Evolutionary conservation across 2,797 vertebrate genomes (phyloP), one percentile per base, ranked within the genome.

Genomic region (Alauda arvensis): DNA sequence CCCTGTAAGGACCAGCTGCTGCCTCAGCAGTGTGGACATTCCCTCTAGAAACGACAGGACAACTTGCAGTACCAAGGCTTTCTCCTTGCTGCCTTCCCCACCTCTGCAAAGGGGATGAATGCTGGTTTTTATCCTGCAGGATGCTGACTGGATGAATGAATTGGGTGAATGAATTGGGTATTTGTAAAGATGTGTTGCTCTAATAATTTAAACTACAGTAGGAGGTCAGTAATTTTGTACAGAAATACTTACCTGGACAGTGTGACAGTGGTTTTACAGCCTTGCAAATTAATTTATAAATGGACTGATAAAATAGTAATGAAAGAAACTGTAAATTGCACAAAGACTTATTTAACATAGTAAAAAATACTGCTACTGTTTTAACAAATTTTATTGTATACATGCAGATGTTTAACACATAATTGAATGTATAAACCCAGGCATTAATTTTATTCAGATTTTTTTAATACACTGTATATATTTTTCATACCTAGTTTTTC

Each of bases 241-340:
- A 89, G 52, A 78, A 59, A 8, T 13, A 42, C 55, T 87, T 69
- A 66, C n/a, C 43, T 25, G 53, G 62, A 24, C 57, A 52, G 63
- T 24, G 86, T 83, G 92, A 85, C 65, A 75, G 56, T 60, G 87
- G 69, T 39, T 34, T 17, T 29, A 40, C 28, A 87, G 53, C 88
- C 89, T 78, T 92, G 43, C 92, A 85, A 93, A 90, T 95, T 97
- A 95, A 96, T 94, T 96, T 95, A 81, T 94, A 90, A 85, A 39
- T 51, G 19, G 83, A 92, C 77, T 74, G 71, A 62, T 74, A 83
- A 62, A 86, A 69, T 7, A 82, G 74, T 69, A 76, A 84, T 77
- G 77, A 61, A 40, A 40, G 2, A 78, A 66, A 57, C 16, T 91
- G 83, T 91, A 91, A 90, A 94, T 33, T 48, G 59, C 89, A 74